These are phyloP conservation scores for Labrus mixtus DNA, from an alignment of 2,113 vertebrate genomes.

Conservation along the genomic window DNA sequence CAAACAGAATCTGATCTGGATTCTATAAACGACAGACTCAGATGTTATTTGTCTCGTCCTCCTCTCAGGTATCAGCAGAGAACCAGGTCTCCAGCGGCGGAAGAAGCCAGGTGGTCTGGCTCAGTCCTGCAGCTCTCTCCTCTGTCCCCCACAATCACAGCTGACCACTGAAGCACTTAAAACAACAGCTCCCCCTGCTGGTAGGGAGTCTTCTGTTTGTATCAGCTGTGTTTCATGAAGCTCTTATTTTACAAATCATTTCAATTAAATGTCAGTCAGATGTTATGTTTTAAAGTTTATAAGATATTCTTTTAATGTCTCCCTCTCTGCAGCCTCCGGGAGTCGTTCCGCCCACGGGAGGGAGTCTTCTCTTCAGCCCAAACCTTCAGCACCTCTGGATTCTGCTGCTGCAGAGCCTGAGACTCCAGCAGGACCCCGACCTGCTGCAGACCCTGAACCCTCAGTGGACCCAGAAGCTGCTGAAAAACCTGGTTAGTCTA, in stretches of 20 bases:
- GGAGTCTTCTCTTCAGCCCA: neutral
- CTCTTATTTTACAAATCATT: no score
- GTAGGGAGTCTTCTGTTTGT: conserved; percentile 8
- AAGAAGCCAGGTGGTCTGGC: neutral
- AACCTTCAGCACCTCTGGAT: neutral
- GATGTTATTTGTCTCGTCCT: neutral
- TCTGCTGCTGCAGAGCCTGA: neutral
- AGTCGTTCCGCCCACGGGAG: conserved; percentile 37
- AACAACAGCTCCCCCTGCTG: conserved; percentile 24
- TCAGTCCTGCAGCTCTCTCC: conserved; percentile 34
- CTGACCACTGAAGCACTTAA: neutral
- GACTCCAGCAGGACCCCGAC: conserved; percentile 15
- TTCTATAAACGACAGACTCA: no score
- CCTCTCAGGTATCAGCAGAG: conserved; percentile 59
- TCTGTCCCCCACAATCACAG: conserved; percentile 14
- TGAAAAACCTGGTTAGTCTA: conserved; percentile 36
- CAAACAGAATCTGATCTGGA: no score
- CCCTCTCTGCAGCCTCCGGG: conserved; percentile 13
- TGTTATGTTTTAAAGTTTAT: no score
- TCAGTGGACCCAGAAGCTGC: neutral
- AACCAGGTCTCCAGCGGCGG: conserved; percentile 46
- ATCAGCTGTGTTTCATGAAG: neutral
- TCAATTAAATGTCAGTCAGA: no score
- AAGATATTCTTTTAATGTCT: no score
- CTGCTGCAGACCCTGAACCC: neutral